phyloP scores from a whole-genome alignment of 1,140 invertebrate species.

The Zaprionus tsacasi region DNA sequence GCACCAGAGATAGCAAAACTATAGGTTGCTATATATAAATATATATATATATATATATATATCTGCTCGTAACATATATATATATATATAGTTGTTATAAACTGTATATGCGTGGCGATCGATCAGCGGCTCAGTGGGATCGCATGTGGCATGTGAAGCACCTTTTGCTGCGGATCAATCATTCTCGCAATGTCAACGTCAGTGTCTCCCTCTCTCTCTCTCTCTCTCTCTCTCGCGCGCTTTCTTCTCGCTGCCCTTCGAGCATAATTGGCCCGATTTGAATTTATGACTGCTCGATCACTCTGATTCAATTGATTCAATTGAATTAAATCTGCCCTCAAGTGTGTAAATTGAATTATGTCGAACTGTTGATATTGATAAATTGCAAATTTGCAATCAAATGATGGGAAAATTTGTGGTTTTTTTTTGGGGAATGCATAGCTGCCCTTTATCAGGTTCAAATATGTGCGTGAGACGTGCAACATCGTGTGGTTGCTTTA shows the following conservation, averaged over 20 bases:
- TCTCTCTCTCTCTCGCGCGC: neutral
- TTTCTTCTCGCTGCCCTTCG: conserved; percentile 18
- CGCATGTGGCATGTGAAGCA: conserved; percentile 60
- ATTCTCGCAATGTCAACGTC: conserved; percentile 54
- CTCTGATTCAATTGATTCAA: conserved; percentile 75
- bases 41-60: neutral
- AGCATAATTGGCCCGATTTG: conserved; percentile 72
- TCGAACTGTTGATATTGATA: conserved; percentile 70
- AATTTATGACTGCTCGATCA: conserved; percentile 62
- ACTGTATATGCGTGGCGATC: conserved; percentile 28
- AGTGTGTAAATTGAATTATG: conserved; percentile 66
- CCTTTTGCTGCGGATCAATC: conserved; percentile 54
- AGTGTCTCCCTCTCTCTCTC: conserved; percentile 5
- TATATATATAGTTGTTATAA: neutral
- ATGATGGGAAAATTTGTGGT: conserved; percentile 53
- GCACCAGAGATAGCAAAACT: conserved; percentile 37
- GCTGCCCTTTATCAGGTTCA: neutral
- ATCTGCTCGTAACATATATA: neutral
- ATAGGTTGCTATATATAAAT: neutral
- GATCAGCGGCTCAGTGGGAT: conserved; percentile 49
- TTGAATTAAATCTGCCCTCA: conserved; percentile 53
- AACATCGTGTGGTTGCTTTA: conserved; percentile 24
- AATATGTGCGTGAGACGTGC: conserved; percentile 54
- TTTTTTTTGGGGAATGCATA: conserved; percentile 3
- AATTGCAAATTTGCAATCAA: conserved; percentile 71